These are phyloP conservation scores for Dicrostonyx torquatus DNA, from an alignment of 2,797 vertebrate genomes.

Conservation along the genomic window DNA sequence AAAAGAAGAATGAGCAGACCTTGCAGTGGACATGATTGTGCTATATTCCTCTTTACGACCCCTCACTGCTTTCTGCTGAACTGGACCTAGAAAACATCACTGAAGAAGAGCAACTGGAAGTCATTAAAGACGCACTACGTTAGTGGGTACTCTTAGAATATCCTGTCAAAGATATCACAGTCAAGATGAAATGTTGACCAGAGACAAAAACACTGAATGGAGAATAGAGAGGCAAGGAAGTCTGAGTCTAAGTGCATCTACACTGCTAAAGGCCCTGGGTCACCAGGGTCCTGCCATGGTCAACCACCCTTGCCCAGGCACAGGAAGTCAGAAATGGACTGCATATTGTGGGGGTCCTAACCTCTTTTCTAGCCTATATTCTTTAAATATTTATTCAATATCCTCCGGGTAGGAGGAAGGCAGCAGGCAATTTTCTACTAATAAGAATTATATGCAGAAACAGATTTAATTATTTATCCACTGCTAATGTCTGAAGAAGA, in stretches of 20 bases:
- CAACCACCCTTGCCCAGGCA: background rate
- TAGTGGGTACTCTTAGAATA: background rate
- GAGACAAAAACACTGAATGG: background rate
- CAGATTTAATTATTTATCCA: conserved; percentile 50
- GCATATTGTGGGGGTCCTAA: background rate
- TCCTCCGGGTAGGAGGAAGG: background rate
- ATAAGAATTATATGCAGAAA: conserved; percentile 20
- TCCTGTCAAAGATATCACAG: background rate
- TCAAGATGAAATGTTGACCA: background rate
- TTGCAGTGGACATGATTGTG: background rate
- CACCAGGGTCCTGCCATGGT: background rate
- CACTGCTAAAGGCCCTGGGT: background rate
- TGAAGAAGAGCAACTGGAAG: background rate
- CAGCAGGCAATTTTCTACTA: conserved; percentile 11
- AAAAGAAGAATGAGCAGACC: background rate
- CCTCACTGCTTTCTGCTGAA: background rate
- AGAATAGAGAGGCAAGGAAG: background rate
- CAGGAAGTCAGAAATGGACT: background rate
- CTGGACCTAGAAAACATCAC: background rate
- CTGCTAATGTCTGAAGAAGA: background rate
- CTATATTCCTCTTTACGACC: background rate
- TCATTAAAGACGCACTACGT: background rate
- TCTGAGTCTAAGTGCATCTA: background rate
- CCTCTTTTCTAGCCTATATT: background rate
- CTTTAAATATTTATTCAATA: background rate